These are phyloP conservation scores for Lasiurus cinereus DNA, from an alignment of 2,113 vertebrate species.

Conservation along the genomic window DNA sequence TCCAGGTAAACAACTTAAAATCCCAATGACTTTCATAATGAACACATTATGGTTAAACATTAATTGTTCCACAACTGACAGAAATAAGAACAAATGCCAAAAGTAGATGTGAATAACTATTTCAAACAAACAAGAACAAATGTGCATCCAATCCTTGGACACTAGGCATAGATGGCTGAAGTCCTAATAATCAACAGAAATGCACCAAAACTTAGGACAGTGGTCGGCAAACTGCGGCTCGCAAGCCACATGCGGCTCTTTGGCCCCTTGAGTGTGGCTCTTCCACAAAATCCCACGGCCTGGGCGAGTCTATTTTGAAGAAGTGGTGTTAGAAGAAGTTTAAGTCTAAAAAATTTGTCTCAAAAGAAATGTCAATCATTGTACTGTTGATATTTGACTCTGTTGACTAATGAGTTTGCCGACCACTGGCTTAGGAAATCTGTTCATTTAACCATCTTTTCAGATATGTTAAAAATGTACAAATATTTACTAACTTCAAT, in stretches of 20 bases:
- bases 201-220: neutral
- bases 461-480: neutral
- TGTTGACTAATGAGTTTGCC: too few species aligned
- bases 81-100: neutral
- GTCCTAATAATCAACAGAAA: neutral
- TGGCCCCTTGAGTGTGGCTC: too few species aligned
- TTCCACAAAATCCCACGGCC: too few species aligned
- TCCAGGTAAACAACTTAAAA: constrained; percentile 40
- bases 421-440: neutral
- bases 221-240: too few species aligned
- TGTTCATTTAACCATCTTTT: neutral
- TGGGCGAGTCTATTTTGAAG: too few species aligned
- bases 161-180: neutral
- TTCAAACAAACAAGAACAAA: neutral
- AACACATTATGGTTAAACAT: neutral
- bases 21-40: constrained; percentile 25
- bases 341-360: too few species aligned
- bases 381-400: too few species aligned
- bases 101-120: neutral
- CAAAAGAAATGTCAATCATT: too few species aligned
- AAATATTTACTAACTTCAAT: neutral
- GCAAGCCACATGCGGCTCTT: too few species aligned
- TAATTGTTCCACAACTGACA: neutral
- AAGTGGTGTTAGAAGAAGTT: too few species aligned
- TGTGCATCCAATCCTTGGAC: neutral